Base-by-base conservation (phyloP, 2,888 invertebrate genomes). In the Stenchaetothrips biformis region DNA sequence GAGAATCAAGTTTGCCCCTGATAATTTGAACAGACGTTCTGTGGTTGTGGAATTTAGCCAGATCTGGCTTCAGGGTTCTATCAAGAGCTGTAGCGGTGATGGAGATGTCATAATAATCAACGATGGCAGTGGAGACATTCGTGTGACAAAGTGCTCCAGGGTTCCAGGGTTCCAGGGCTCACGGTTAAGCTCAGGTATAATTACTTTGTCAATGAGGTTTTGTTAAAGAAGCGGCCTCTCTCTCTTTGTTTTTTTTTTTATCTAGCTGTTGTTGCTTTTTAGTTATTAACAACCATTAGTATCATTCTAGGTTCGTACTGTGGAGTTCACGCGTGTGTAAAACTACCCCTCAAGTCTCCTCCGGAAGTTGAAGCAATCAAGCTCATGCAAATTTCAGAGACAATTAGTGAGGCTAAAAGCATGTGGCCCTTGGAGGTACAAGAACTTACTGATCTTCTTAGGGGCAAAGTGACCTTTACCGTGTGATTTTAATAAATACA, bases 371-470 rank as follows among this genome's bases (percentile, higher is more conserved):
- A 74, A 21, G 67, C 67, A 8, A 7, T 74, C 25, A 74, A 74
- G 25, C 11, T 74, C 9, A 74, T 74, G 67, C 21, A 81, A 48
- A 78, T 82, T n/a, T 78, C 77, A 7, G 79, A 78, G 80, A 74
- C 78, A n/a, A 47, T 80, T 16, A 25, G 25, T 74, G 67, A 74
- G 11, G 80, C 81, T 48, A 53, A 81, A 25, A 18, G 78, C 11
- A 79, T 82, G 79, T 83, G 83, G 83, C 82, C 82, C 18, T n/a
- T 77, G 25, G 83, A 83, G 81, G 83, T 83, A 13, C 78, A 82
- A 81, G 83, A 83, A 77, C 80, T 82, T 21, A 80, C 78, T 47
- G 48, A 53, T 7, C 27, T 82, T 13, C 48, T 80, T 9, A 62
- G 79, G 21, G 77, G 80, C 59, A 78, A 78, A 0, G 67, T 81